Base-by-base conservation (phyloP, 1,140 invertebrate species). In the Drosophila pseudoobscura region DNA sequence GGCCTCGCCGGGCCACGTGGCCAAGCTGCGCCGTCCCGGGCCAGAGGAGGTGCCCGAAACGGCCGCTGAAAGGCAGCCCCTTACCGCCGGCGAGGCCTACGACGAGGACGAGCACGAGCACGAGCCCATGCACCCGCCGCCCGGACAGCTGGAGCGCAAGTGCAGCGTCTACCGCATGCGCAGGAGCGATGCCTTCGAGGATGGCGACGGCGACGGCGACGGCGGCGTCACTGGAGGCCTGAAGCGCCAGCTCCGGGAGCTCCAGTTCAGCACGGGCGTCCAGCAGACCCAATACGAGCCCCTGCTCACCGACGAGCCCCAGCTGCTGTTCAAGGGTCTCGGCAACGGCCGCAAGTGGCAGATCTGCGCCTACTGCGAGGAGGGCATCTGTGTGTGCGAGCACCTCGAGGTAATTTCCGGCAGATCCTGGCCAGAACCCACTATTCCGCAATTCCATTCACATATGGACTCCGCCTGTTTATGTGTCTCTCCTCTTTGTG, bases 131-230 rank as follows among this genome's bases (percentile, higher is more conserved):
- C 73, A 88, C 11, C 87, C 90, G 20, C 80, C 80, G 1, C 68
- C 52, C 11, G 87, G 78, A 2, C 91, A 80, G 29, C 54, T 91
- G 55, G 91, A 91, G 73, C 89, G 91, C 13, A 91, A 91, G 52
- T 92, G 91, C 70, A 91, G 90, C 68, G 90, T 92, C 35, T 92
- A 92, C 66, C 87, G 91, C 24, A 91, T 91, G 88, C 80, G 89
- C 13, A 65, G 89, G 46, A 91, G 88, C 58, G 87, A 90, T 44
- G 80, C 77, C 15, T 82, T 89, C 29, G 89, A 91, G 73, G 63
- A 65, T 46, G 60, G 75, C 43, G 69, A 69, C 2, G 54, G 58
- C 43, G 69, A 69, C 2, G 54, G 58, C 0, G 46, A 60, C 1
- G 64, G 58, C 13, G 62, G 76, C 49, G 65, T 70, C 46, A 52